phyloP scores from a whole-genome alignment of 2,888 invertebrate genomes.

The Heliconius aoede region DNA sequence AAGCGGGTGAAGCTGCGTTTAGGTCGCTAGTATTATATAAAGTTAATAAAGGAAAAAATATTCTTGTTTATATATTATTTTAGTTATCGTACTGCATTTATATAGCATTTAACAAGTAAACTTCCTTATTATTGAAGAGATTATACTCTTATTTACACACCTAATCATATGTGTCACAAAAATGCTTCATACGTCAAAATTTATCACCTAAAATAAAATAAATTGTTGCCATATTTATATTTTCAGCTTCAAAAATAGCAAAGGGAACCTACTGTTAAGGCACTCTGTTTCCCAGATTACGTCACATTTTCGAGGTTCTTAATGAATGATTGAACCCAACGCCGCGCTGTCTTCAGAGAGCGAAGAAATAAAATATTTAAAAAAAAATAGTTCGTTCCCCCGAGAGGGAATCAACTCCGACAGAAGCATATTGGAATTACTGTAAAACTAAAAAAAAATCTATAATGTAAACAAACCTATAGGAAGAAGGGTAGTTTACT shows the following conservation, averaged over 20 bases:
- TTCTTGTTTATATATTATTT: not conserved
- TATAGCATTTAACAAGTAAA: not conserved
- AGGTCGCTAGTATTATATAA: no score
- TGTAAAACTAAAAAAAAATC: no score
- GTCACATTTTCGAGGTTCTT: not conserved
- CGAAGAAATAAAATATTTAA: not conserved
- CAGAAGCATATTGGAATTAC: no score
- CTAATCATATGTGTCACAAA: not conserved
- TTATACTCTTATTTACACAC: not conserved
- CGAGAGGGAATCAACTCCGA: no score
- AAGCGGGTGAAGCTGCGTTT: no score
- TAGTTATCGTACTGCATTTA: not conserved
- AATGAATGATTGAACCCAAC: not conserved
- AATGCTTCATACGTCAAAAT: not conserved
- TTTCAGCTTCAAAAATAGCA: not conserved
- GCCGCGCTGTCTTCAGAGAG: not conserved
- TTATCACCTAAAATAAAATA: not conserved
- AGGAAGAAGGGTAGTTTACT: not conserved
- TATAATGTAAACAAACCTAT: no score
- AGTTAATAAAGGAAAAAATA: not conserved
- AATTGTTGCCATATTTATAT: not conserved
- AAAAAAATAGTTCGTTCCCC: no score
- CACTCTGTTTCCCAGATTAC: not conserved
- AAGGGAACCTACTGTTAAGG: not conserved
- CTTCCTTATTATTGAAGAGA: constrained; percentile 11